Evolutionary conservation across 2,113 vertebrate species (phyloP).

Genomic region (Upupa epops): DNA sequence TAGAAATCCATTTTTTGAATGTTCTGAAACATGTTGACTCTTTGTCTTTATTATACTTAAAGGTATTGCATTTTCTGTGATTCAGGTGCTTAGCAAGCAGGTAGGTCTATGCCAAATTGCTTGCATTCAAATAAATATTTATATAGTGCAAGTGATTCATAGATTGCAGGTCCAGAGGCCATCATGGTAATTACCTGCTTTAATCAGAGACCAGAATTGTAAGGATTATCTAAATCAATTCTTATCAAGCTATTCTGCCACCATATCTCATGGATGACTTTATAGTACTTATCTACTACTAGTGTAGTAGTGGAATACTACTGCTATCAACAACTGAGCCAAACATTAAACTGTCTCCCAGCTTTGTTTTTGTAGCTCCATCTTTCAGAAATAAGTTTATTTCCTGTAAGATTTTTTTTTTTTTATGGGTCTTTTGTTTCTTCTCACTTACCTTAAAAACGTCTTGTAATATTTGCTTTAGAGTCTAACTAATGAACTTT

Average conservation of each 20-base stretch:
- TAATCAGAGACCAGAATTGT: neutral
- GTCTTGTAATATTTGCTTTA: neutral
- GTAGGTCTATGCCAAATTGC: neutral
- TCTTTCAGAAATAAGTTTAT: neutral
- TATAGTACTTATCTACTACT: too few species aligned
- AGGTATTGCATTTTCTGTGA: neutral
- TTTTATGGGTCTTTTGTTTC: neutral
- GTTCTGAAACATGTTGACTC: neutral
- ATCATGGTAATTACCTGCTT: neutral
- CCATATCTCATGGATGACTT: neutral
- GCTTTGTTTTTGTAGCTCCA: neutral
- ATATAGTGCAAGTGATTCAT: neutral
- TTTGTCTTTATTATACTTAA: neutral
- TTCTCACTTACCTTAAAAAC: constrained; percentile 1
- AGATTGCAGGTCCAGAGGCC: neutral
- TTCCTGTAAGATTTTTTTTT: neutral
- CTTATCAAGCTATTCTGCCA: neutral
- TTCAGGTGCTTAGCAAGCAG: neutral
- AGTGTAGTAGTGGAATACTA: too few species aligned
- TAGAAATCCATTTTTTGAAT: neutral
- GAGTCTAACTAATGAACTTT: neutral
- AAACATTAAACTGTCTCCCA: neutral
- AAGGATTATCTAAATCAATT: neutral
- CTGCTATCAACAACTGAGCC: neutral
- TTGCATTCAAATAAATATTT: neutral